These are phyloP conservation scores for Eristalis arbustorum DNA, from an alignment of 2,888 invertebrate species.

Conservation along the genomic window DNA sequence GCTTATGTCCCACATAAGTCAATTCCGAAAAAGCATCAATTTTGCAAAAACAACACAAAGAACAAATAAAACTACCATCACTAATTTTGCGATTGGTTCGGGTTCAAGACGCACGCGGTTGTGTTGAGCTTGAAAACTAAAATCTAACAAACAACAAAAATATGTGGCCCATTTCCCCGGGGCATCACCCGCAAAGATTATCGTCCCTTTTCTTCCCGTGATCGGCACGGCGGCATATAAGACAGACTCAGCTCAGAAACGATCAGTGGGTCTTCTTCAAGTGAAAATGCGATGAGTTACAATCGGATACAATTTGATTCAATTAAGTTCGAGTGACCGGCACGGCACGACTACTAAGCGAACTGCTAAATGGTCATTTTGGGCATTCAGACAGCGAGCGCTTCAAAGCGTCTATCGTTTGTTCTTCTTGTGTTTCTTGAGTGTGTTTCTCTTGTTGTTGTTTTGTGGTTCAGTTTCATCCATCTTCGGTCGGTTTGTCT, in stretches of 20 bases:
- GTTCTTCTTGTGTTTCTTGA: slow-evolving; percentile 1
- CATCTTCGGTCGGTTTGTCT: neutral
- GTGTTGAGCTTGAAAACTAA: slow-evolving; percentile 1
- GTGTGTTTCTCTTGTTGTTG: neutral
- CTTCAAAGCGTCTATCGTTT: slow-evolving; percentile 8
- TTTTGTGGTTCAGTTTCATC: slow-evolving; percentile 20
- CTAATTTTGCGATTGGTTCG: neutral
- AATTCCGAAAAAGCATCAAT: neutral
- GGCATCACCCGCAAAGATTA: slow-evolving; percentile 41
- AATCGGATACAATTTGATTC: slow-evolving; percentile 37
- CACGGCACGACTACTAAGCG: slow-evolving; percentile 30
- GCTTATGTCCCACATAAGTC: slow-evolving; percentile 27
- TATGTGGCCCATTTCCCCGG: slow-evolving; percentile 55
- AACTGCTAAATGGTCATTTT: slow-evolving; percentile 33
- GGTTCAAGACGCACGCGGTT: neutral
- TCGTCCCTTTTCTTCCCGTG: slow-evolving; percentile 36
- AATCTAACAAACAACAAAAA: slow-evolving; percentile 1
- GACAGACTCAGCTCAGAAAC: too few species aligned
- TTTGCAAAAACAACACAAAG: slow-evolving; percentile 13
- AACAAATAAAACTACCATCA: neutral
- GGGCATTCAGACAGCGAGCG: slow-evolving; percentile 23
- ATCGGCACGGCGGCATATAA: too few species aligned
- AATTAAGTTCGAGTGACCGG: slow-evolving; percentile 41
- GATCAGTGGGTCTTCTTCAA: neutral
- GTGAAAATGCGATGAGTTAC: slow-evolving; percentile 8